A percentile compares a stretch with the other conserved stretches of the same genome.
phyloP scores from a whole-genome alignment of 2,113 vertebrate species.

The Coregonus clupeaformis region DNA sequence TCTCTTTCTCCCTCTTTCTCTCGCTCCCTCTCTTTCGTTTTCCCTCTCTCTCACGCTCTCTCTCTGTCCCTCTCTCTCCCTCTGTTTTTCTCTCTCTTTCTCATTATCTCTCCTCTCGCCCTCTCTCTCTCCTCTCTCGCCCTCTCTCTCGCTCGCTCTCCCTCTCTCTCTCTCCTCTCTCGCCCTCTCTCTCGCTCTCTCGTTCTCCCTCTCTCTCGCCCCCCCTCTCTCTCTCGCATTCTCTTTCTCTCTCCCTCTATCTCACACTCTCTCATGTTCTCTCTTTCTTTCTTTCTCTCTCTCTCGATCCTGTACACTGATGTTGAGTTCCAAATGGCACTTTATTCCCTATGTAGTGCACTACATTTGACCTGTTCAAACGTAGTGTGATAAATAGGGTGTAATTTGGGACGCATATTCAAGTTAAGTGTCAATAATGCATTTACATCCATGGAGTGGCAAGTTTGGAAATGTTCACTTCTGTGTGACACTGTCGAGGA shows the following conservation, averaged over 20 bases:
- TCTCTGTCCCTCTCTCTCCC: conserved; percentile 47
- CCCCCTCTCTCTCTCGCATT: conserved; percentile 66
- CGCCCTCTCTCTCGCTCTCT: too few species aligned
- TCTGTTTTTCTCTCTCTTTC: conserved; percentile 47
- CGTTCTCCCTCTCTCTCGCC: too few species aligned
- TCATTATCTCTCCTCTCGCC: conserved; percentile 27
- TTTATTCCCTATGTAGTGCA: conserved; percentile 8
- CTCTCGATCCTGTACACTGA: conserved; percentile 15
- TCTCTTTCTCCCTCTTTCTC: too few species aligned
- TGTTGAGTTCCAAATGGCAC: not conserved
- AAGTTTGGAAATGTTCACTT: conserved; percentile 68
- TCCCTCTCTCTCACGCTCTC: too few species aligned
- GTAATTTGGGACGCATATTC: too few species aligned
- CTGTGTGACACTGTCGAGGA: conserved; percentile 36
- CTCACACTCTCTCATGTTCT: conserved; percentile 30
- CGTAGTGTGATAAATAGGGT: too few species aligned
- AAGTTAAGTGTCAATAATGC: conserved; percentile 57
- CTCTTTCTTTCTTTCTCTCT: conserved; percentile 43
- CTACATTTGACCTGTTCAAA: conserved; percentile 62
- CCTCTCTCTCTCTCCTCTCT: conserved; percentile 22
- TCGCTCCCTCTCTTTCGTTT: too few species aligned
- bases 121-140: conserved; percentile 43
- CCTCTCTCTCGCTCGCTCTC: too few species aligned
- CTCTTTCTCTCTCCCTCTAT: conserved; percentile 51
- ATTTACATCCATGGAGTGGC: conserved; percentile 56